These are phyloP conservation scores for Dynastes tityus DNA, from an alignment of 2,888 invertebrate species.

Conservation along the genomic window DNA sequence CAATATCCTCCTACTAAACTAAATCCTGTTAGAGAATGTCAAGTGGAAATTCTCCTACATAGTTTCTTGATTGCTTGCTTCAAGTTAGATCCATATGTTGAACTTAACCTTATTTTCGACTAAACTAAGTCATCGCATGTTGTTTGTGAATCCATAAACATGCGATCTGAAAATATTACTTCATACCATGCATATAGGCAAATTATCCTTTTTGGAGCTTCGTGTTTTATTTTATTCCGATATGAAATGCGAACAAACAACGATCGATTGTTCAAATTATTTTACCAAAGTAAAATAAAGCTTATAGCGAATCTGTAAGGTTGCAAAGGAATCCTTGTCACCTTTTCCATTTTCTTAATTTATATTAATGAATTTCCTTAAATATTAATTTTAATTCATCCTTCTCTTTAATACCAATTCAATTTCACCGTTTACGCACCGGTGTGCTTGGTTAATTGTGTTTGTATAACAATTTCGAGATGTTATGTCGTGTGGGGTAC, in stretches of 20 bases:
- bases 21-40: neutral
- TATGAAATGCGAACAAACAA: neutral
- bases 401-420: neutral
- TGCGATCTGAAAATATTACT: conserved; percentile 37
- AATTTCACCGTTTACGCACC: neutral
- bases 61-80: neutral
- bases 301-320: too few relatives aligned
- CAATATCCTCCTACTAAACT: conserved; percentile 1
- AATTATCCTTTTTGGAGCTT: neutral
- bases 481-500: conserved; percentile 45
- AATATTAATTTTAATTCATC: conserved; percentile 1
- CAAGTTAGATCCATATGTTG: conserved; percentile 41
- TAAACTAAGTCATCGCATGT: conserved; percentile 36
- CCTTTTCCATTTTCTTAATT: too few relatives aligned
- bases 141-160: conserved; percentile 31
- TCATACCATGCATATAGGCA: conserved; percentile 29
- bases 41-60: neutral
- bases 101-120: conserved; percentile 40
- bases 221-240: conserved; percentile 2
- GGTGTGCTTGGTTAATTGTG: conserved; percentile 20
- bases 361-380: neutral
- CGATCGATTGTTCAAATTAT: neutral
- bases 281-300: too few relatives aligned
- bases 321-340: too few relatives aligned
- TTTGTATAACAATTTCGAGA: conserved; percentile 37